A percentile compares a stretch with the other conserved stretches of the same genome.
Evolutionary conservation across 1,140 invertebrate genomes (phyloP).

Genomic region (Brachionus angularis): DNA sequence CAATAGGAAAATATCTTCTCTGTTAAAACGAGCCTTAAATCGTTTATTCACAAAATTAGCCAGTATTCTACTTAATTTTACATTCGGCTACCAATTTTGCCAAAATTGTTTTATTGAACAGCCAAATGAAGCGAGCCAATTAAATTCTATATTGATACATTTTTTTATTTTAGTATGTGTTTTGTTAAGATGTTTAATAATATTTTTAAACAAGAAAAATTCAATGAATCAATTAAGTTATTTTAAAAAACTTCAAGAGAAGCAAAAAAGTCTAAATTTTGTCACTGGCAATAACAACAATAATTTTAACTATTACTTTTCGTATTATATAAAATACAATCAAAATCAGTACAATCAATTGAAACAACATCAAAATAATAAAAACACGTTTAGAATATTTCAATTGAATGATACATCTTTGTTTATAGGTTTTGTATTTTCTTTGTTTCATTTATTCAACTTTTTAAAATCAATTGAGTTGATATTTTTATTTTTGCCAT

Average conservation of each 20-base stretch:
- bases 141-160: neutral
- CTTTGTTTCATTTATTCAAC: constrained; percentile 38
- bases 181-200: neutral
- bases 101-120: constrained; percentile 38
- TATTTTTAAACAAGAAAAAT: neutral
- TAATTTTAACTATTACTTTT: constrained; percentile 21
- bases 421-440: neutral
- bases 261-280: neutral
- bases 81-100: constrained; percentile 35
- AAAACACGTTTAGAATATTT: constrained; percentile 17
- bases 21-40: neutral
- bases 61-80: constrained; percentile 12
- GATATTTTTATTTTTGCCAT: constrained; percentile 8
- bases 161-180: constrained; percentile 10
- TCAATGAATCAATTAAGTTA: neutral
- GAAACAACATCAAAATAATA: constrained; percentile 30
- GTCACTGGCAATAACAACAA: neutral
- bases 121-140: neutral
- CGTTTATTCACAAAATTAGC: constrained; percentile 29
- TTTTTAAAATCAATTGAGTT: constrained; percentile 1
- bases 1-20: neutral
- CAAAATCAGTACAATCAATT: constrained; percentile 29
- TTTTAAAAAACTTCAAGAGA: constrained; percentile 28
- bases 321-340: constrained; percentile 18
- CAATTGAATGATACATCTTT: constrained; percentile 25